These are phyloP conservation scores for Steromphala cineraria DNA, from an alignment of 2,888 invertebrate species.

Conservation along the genomic window DNA sequence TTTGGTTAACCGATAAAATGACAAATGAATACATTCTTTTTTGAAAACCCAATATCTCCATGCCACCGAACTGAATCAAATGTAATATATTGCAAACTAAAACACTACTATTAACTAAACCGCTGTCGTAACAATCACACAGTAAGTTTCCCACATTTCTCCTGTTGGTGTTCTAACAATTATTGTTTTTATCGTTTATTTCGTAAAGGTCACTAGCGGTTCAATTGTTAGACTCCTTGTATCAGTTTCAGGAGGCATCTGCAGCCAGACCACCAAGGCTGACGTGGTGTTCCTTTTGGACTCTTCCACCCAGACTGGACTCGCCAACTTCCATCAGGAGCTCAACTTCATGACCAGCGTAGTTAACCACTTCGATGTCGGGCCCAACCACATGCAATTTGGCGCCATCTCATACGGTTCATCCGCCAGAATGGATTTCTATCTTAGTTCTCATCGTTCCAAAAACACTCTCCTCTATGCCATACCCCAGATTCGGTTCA, in stretches of 20 bases:
- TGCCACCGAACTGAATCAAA: no score
- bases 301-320: slow-evolving; percentile 66
- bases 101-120: no score
- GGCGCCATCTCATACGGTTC: slow-evolving; percentile 48
- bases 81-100: no score
- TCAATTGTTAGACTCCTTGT: no score
- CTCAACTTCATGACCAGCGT: slow-evolving; percentile 60
- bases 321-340: slow-evolving; percentile 59
- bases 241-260: neutral
- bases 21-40: no score
- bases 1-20: no score
- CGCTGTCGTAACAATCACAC: no score
- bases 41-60: no score
- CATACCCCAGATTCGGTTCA: slow-evolving; percentile 28
- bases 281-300: slow-evolving; percentile 69
- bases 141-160: no score
- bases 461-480: slow-evolving; percentile 39
- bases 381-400: slow-evolving; percentile 55
- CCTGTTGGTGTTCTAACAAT: no score
- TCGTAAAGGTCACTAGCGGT: no score
- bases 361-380: slow-evolving; percentile 56
- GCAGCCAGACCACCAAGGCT: slow-evolving; percentile 50
- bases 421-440: slow-evolving; percentile 42
- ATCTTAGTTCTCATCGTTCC: slow-evolving; percentile 42
- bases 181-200: no score